Conservation (phyloP, 2,113 vertebrate genomes). For the Pyrgilauda ruficollis region DNA sequence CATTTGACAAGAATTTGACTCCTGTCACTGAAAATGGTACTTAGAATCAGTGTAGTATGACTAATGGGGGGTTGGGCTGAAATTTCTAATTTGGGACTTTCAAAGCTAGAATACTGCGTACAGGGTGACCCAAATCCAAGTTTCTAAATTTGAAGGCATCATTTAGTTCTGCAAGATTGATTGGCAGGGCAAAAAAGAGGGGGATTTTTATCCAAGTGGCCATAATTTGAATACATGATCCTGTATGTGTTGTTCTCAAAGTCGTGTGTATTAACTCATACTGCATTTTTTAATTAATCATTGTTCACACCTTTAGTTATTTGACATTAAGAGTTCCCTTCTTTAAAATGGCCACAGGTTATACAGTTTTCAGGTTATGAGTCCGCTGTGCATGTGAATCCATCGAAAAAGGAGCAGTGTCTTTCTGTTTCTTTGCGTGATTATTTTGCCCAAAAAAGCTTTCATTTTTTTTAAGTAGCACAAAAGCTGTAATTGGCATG, state of each 20-base stretch:
- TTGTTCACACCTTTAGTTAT: conserved; percentile 65
- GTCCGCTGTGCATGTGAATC: conserved; percentile 71
- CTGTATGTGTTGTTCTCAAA: conserved; percentile 35
- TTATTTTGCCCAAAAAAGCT: conserved; percentile 90
- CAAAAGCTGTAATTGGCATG: conserved; percentile 98
- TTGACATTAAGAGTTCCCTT: conserved; percentile 70
- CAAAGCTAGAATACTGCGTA: conserved; percentile 43
- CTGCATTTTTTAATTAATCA: conserved; percentile 59
- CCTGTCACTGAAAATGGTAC: conserved; percentile 75
- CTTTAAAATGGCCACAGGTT: conserved; percentile 63
- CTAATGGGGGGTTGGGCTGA: conserved; percentile 57
- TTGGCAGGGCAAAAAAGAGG: neutral
- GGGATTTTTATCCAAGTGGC: neutral
- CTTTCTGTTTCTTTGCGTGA: conserved; percentile 81
- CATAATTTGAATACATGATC: neutral
- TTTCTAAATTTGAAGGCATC: conserved; percentile 39
- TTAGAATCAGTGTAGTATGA: conserved; percentile 69
- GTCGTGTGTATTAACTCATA: neutral
- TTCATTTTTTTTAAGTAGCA: conserved; percentile 96
- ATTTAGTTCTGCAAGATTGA: conserved; percentile 23
- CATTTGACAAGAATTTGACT: conserved; percentile 75
- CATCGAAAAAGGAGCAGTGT: conserved; percentile 80
- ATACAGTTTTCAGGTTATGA: conserved; percentile 83
- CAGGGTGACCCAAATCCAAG: conserved; percentile 32
- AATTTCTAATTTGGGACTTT: conserved; percentile 67